Evolutionary conservation across 2,113 vertebrate genomes (phyloP), one percentile per base, ranked within the genome.

Genomic region (Brachionichthys hirsutus): DNA sequence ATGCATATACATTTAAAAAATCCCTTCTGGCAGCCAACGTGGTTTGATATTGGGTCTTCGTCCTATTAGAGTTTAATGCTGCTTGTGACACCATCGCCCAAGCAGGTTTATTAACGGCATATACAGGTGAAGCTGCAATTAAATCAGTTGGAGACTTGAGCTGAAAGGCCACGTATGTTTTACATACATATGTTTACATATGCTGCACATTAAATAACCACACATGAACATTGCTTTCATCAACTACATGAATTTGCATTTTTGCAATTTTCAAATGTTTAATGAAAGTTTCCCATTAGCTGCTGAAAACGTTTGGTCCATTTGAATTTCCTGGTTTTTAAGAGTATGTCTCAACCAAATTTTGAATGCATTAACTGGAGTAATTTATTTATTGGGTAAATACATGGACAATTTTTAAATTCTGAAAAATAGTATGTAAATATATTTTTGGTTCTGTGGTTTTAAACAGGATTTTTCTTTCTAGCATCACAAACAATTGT

Each of bases 1-100:
- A 19, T 54, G 68, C 55, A 67, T 66, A 68, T 20, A 20, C 49
- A 57, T 75, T 75, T 70, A 73, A 68, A 58, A 67, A 72, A 52
- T 3, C 20, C 41, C 63, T 6, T 18, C 62, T 48, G 66, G 76
- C 71, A 63, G 68, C 54, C 65, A 50, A 68, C 54, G 57, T 51
- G 47, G 69, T 51, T 15, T 42, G 64, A 69, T 67, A 69, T 73
- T 77, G 57, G 53, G 68, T 63, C 53, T 55, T 59, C 47, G 67
- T 67, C 48, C 38, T 52, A 44, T 60, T 76, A 78, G 48, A 67
- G 42, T n/a, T n/a, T n/a, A n/a, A n/a, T n/a, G n/a, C n/a, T n/a
- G n/a, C n/a, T n/a, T 61, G 63, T 64, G 65, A 78, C 22, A 54
- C 40, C 48, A 70, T 72, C 69, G 59, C 55, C 46, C 35, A 54